Percentiles rank a stretch among this genome's conserved stretches.
Evolutionary conservation across 1,140 invertebrate species (phyloP).

Genomic region (Drosophila asahinai): DNA sequence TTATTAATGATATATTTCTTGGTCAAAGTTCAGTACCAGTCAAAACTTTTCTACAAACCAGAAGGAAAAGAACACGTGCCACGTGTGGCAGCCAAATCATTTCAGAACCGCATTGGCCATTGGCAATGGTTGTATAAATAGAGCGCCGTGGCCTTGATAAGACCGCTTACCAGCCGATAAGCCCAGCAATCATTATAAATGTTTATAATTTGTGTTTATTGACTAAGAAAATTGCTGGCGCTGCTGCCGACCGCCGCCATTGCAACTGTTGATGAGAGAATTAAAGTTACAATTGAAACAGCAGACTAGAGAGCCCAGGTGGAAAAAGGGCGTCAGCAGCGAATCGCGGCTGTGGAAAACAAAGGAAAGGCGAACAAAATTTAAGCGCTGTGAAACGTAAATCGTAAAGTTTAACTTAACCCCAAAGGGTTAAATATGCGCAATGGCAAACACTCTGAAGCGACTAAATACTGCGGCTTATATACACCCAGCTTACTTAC

Average conservation of each 20-base stretch:
- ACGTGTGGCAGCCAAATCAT: slow-evolving; percentile 55
- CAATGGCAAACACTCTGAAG: slow-evolving; percentile 59
- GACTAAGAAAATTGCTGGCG: slow-evolving; percentile 50
- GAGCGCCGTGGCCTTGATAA: slow-evolving; percentile 65
- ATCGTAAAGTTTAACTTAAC: slow-evolving; percentile 80
- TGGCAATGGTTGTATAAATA: slow-evolving; percentile 55
- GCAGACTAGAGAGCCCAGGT: not conserved
- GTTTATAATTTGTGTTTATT: slow-evolving; percentile 77
- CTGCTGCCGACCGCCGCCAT: not conserved
- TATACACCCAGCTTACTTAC: slow-evolving; percentile 37
- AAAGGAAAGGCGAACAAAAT: slow-evolving; percentile 60
- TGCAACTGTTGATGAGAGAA: slow-evolving; percentile 17
- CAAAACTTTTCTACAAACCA: not conserved
- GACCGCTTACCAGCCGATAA: slow-evolving; percentile 55
- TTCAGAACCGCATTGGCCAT: slow-evolving; percentile 4
- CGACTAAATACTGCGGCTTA: slow-evolving; percentile 41
- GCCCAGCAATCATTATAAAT: slow-evolving; percentile 73
- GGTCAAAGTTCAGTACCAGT: slow-evolving; percentile 7
- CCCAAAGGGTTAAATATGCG: slow-evolving; percentile 78
- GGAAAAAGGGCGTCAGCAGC: slow-evolving; percentile 1
- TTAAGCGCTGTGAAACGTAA: slow-evolving; percentile 68
- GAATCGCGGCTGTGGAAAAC: slow-evolving; percentile 18
- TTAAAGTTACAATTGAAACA: slow-evolving; percentile 17
- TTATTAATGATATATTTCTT: slow-evolving; percentile 15
- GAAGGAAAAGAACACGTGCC: slow-evolving; percentile 51